These are phyloP conservation scores for Acrobasis consociella DNA, from an alignment of 2,888 invertebrate species.

Conservation along the genomic window DNA sequence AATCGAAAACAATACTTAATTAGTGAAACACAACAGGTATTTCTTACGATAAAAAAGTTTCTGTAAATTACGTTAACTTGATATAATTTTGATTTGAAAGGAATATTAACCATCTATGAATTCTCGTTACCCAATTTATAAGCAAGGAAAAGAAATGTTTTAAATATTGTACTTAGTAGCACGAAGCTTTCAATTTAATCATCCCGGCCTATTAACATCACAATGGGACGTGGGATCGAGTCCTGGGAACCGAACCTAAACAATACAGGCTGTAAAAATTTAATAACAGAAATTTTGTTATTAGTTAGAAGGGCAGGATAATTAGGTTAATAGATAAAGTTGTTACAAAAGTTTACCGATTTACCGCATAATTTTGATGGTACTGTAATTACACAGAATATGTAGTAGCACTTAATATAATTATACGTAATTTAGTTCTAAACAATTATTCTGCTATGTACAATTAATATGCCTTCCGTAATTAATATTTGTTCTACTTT, in stretches of 20 bases:
- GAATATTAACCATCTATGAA: no score
- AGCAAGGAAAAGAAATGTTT: background rate
- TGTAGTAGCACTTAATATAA: background rate
- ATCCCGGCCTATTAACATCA: constrained; percentile 11
- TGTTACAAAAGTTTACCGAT: background rate
- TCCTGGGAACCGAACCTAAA: constrained; percentile 17
- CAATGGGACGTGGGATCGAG: constrained; percentile 20
- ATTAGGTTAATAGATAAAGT: constrained; percentile 12
- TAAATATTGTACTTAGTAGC: background rate
- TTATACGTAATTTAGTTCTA: background rate
- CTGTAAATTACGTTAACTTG: no score
- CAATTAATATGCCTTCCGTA: no score
- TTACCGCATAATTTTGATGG: background rate
- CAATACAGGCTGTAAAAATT: constrained; percentile 1
- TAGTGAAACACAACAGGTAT: no score
- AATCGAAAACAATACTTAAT: no score
- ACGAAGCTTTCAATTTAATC: constrained; percentile 8
- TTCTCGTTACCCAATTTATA: no score
- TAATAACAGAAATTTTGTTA: constrained; percentile 1
- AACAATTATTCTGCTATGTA: background rate
- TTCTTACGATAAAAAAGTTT: no score
- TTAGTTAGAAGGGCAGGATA: constrained; percentile 5
- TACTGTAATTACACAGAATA: background rate
- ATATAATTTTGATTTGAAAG: no score
- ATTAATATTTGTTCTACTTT: no score